Base-by-base conservation (phyloP, 1,140 invertebrate genomes). In the Tetramorium parvispinum region DNA sequence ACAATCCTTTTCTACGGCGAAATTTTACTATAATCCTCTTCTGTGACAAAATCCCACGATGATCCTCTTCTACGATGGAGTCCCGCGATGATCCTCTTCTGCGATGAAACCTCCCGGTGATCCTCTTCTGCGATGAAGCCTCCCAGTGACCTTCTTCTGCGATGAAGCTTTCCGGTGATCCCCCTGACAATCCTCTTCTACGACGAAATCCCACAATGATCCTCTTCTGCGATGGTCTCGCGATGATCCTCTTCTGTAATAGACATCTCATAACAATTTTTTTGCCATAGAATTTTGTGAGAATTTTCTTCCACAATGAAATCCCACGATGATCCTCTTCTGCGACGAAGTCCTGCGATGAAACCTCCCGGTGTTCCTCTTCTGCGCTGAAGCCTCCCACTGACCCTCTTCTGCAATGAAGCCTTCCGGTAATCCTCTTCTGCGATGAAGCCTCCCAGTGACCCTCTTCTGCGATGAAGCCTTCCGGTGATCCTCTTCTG, bases 11-110 rank as follows among this genome's bases (percentile, higher is more conserved):
- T 8, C 40, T 65, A n/a, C 68, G 40, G 75, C 2, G 3, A 61
- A 68, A 11, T 83, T 63, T 43, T 53, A 18, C 46, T n/a, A 16
- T 63, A 37, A 55, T 2, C 4, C 6, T 18, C 76, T 6, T 75
- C 43, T 71, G 3, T 3, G 8, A 59, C 18, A 1, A n/a, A 53
- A 0, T n/a, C 18, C 18, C 18, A 0, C 18, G 37, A 68, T 24
- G 21, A 46, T 49, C 8, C 18, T 66, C 11, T 49, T 49, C 40
- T 71, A 10, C 24, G 10, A 85, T 75, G 10, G 37, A 53, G n/a
- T 66, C 32, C 37, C 24, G 32, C 18, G 24, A 8, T 55, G 18
- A 24, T 88, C 61, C 85, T 85, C 55, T 87, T 87, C 87, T 75
- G 63, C 87, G 75, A 40, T 13, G 70, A 13, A 51, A n/a, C 21